Percentiles rank a stretch among this genome's conserved stretches.
Conservation (phyloP, 2,113 vertebrate genomes). For the Sciurus niger region DNA sequence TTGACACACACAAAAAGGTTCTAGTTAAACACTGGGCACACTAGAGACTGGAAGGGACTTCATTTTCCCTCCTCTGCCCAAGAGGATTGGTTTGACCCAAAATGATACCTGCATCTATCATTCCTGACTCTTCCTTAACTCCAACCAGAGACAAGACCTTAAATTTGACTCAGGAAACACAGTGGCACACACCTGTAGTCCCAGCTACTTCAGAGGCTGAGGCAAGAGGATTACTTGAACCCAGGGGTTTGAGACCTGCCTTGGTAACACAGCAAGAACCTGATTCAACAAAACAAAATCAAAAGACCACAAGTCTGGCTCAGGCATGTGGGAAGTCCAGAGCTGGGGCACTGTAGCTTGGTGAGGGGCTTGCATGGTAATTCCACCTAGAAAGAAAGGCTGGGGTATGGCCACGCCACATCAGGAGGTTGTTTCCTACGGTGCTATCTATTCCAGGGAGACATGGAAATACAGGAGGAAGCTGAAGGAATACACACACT, state of each 20-base stretch:
- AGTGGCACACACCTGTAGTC: no score
- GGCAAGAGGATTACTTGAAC: no score
- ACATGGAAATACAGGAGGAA: fast-evolving
- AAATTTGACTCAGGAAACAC: background rate
- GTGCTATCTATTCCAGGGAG: fast-evolving
- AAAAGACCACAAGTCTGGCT: no score
- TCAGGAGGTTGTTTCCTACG: no score
- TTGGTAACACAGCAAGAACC: no score
- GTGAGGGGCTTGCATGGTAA: background rate
- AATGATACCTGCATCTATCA: background rate
- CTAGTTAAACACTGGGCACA: background rate
- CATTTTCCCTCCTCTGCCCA: background rate
- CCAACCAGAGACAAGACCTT: background rate
- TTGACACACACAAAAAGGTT: no score
- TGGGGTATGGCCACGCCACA: background rate
- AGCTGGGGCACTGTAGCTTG: background rate
- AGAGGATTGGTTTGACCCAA: background rate
- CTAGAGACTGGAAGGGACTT: background rate
- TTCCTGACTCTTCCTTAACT: background rate
- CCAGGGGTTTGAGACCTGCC: no score
- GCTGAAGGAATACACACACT: fast-evolving
- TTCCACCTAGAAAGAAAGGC: background rate
- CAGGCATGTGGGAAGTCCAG: no score
- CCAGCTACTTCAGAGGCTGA: no score
- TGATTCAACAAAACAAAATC: no score